Evolutionary conservation across 2,888 invertebrate genomes (phyloP), one percentile per base, ranked within the genome.

Genomic region (Neocrepidodera transversa): DNA sequence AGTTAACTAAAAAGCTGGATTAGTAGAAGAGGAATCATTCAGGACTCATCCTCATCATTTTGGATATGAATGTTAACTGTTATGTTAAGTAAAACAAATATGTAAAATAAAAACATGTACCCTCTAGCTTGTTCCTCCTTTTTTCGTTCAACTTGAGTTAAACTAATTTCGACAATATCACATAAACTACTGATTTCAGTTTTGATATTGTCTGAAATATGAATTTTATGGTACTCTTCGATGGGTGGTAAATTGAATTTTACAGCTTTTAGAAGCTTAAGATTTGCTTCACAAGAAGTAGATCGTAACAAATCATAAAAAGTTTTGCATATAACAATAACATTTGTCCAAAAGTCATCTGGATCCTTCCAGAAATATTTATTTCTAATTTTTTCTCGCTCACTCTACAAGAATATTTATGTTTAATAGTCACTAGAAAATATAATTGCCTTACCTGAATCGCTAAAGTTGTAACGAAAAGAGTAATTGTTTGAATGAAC

Each of bases 151-250:
- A 23, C 5, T 20, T 50, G 23, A 5, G 13, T 38, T 2, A 8
- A 2, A 1, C 4, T 23, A 23, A 36, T 36, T 36, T 32, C 50
- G 8, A 36, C 35, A 13, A 50, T 23, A 7, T 38, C 18, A 10
- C 13, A 11, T n/a, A 50, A 36, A 23, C 13, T 8, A 8, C 11
- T 18, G 11, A 50, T 20, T 36, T 32, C 35, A 13, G 51, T 45
- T 18, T 67, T 67, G 7, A 67, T 63, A 10, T 17, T 47, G 36
- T 61, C 62, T n/a, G 65, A 62, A 35, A 67, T 52, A 36, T 62
- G 48, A 10, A 67, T 56, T n/a, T 11, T 16, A 36, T 64, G 67
- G n/a, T 47, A 7, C 13, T 23, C 20, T 53, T 65, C 62, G 8
- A 67, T 59, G 7, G 35, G 7, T 13, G 67, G 63, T 23, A 65